Conservation (phyloP, 2,113 vertebrate species). For the Scortum barcoo region DNA sequence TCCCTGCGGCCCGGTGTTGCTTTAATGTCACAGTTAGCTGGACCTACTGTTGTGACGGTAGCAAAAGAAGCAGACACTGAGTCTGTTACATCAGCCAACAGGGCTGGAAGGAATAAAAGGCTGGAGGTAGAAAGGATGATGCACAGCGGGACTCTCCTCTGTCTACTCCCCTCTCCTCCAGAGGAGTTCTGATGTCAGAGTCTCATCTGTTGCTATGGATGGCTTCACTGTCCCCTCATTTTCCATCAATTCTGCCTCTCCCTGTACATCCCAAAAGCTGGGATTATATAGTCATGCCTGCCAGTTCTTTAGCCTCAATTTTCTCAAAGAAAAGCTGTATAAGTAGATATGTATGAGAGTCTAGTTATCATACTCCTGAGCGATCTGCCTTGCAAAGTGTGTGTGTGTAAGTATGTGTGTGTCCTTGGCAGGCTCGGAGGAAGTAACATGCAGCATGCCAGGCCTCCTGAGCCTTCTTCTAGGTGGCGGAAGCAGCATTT, state of each 20-base stretch:
- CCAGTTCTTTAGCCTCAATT: conserved; percentile 30
- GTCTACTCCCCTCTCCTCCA: not conserved
- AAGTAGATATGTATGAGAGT: conserved; percentile 23
- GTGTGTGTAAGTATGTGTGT: conserved; percentile 7
- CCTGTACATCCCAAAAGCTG: conserved; percentile 36
- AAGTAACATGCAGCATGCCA: conserved; percentile 21
- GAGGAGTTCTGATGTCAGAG: conserved; percentile 26
- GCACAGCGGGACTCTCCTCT: conserved; percentile 3
- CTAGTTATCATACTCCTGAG: conserved; percentile 19
- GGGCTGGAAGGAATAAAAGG: conserved; percentile 9
- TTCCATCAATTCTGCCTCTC: conserved; percentile 24
- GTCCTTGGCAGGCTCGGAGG: conserved; percentile 10
- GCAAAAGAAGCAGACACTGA: conserved; percentile 12
- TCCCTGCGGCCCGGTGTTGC: not conserved
- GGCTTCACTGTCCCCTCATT: conserved; percentile 28
- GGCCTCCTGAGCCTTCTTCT: conserved; percentile 24
- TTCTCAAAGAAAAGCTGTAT: conserved; percentile 25
- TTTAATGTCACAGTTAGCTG: conserved; percentile 27
- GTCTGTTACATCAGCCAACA: conserved; percentile 8
- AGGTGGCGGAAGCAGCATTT: conserved; percentile 32
- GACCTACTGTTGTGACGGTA: conserved; percentile 20
- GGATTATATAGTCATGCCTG: conserved; percentile 40
- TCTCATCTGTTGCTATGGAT: conserved; percentile 38
- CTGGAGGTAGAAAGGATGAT: conserved; percentile 15
- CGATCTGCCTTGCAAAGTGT: conserved; percentile 11